Percentiles rank a stretch among this genome's conserved stretches.
These are phyloP conservation scores for Sisor rabdophorus DNA, from an alignment of 2,113 vertebrate genomes.

Conservation along the genomic window DNA sequence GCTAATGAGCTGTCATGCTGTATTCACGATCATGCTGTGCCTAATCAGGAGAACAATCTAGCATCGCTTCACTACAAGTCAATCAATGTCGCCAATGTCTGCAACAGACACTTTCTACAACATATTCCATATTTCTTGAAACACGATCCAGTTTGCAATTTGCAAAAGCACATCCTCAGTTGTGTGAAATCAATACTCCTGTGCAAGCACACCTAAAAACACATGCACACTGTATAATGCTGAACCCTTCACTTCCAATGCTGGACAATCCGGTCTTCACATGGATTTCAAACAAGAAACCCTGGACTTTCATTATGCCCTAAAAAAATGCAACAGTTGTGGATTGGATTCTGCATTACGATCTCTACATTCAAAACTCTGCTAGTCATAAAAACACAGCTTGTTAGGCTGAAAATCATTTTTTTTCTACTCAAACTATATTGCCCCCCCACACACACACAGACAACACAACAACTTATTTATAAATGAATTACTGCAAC, in stretches of 20 bases:
- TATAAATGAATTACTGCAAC: neutral
- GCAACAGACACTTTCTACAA: neutral
- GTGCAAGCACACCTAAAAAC: slow-evolving; percentile 20
- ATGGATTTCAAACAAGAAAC: neutral
- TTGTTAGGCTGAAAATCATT: slow-evolving; percentile 23
- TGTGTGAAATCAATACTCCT: slow-evolving; percentile 36
- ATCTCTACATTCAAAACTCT: slow-evolving; percentile 20
- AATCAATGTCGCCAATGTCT: slow-evolving; percentile 21
- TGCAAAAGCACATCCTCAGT: slow-evolving; percentile 31
- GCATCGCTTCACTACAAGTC: slow-evolving; percentile 2
- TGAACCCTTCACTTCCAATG: neutral
- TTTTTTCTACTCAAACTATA: slow-evolving; percentile 26
- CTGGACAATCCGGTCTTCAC: neutral
- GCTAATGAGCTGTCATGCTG: neutral
- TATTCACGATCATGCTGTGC: neutral
- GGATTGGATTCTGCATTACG: slow-evolving; percentile 10
- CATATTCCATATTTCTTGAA: slow-evolving; percentile 24
- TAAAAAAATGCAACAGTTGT: neutral
- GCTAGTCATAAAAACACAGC: slow-evolving; percentile 8
- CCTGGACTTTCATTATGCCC: neutral
- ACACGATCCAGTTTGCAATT: slow-evolving; percentile 4
- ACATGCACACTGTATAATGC: slow-evolving; percentile 7
- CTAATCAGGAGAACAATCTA: neutral
- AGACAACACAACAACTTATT: neutral
- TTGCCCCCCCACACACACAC: neutral